These are phyloP conservation scores for Pristionchus exspectatus DNA, from an alignment of 2,888 invertebrate genomes.

Conservation along the genomic window DNA sequence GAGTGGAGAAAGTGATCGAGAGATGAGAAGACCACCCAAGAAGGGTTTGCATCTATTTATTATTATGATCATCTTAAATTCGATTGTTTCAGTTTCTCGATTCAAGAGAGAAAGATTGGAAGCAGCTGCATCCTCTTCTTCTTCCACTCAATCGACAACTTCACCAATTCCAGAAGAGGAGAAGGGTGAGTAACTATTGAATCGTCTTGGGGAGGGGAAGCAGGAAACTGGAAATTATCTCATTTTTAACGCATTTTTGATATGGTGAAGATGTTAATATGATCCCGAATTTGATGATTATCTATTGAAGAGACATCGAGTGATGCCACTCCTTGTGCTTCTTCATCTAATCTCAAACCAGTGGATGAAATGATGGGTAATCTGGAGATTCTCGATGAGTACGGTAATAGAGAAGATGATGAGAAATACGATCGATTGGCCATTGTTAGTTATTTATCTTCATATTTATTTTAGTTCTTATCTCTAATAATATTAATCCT, in stretches of 20 bases:
- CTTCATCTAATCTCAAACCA: constrained; percentile 50
- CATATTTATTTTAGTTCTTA: neutral
- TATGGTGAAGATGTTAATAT: neutral
- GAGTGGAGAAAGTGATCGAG: constrained; percentile 53
- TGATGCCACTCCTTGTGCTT: neutral
- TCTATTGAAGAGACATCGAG: neutral
- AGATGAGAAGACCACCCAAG: constrained; percentile 48
- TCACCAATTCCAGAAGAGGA: constrained; percentile 28
- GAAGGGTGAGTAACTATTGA: neutral
- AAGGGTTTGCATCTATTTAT: constrained; percentile 18
- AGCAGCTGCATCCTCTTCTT: neutral
- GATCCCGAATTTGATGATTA: neutral
- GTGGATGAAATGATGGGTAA: constrained; percentile 71
- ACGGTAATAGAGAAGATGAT: constrained; percentile 60
- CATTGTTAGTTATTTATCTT: constrained; percentile 61
- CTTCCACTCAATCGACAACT: constrained; percentile 13
- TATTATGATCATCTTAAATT: neutral
- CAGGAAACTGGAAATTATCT: neutral
- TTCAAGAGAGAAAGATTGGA: constrained; percentile 57
- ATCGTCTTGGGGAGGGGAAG: neutral
- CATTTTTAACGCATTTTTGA: neutral
- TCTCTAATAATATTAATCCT: neutral
- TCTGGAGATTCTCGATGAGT: constrained; percentile 73
- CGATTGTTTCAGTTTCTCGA: constrained; percentile 56
- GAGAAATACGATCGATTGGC: constrained; percentile 73